Conservation (phyloP, 1,140 invertebrate species). For the Zaprionus gabonicus region DNA sequence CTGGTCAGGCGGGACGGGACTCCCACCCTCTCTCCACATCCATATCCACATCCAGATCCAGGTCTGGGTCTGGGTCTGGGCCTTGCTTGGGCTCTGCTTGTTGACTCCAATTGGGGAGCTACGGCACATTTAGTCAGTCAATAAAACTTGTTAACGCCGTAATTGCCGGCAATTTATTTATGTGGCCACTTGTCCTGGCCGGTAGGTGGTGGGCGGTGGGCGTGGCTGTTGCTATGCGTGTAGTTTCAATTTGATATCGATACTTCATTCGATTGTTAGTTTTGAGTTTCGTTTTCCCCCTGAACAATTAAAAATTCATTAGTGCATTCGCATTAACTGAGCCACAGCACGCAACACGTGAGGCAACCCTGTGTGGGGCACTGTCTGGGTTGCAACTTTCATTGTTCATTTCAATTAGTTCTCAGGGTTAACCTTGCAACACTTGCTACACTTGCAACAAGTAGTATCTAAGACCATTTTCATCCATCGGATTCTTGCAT, state of each 20-base stretch:
- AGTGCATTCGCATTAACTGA: slow-evolving; percentile 62
- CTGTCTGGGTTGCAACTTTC: slow-evolving; percentile 48
- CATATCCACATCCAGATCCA: too few species aligned
- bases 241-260: slow-evolving; percentile 49
- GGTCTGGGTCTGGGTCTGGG: not conserved
- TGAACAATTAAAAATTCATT: slow-evolving; percentile 81
- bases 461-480: slow-evolving; percentile 18
- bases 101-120: slow-evolving; percentile 17
- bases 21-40: too few species aligned
- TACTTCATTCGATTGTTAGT: slow-evolving; percentile 41
- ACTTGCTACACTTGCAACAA: not conserved
- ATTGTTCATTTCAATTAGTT: slow-evolving; percentile 72
- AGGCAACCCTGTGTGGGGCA: slow-evolving; percentile 12
- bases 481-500: slow-evolving; percentile 12
- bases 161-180: slow-evolving; percentile 81
- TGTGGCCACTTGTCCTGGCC: slow-evolving; percentile 27
- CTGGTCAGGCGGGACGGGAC: not conserved
- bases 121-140: slow-evolving; percentile 79
- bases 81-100: slow-evolving; percentile 3
- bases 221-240: slow-evolving; percentile 21
- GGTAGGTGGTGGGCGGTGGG: not conserved
- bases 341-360: slow-evolving; percentile 49
- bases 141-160: slow-evolving; percentile 82
- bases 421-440: slow-evolving; percentile 11
- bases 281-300: slow-evolving; percentile 25